These are phyloP conservation scores for Bemisia tabaci DNA, from an alignment of 1,140 invertebrate genomes.

Conservation along the genomic window DNA sequence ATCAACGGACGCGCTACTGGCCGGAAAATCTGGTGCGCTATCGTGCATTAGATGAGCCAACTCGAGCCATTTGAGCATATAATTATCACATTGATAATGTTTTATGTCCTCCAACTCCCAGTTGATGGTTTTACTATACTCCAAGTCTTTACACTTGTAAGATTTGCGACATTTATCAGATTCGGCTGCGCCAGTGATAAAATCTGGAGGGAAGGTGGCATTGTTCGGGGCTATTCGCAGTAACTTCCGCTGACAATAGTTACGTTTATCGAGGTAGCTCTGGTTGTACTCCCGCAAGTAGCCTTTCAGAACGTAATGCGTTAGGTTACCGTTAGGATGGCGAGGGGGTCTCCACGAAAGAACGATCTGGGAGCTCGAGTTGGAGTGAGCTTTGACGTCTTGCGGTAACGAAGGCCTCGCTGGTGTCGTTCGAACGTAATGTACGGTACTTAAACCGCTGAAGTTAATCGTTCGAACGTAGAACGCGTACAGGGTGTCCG, in stretches of 20 bases:
- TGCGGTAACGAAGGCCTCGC: slow-evolving; percentile 49
- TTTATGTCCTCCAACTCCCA: not conserved
- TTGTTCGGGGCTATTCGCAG: too few relatives aligned
- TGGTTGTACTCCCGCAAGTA: slow-evolving; percentile 28
- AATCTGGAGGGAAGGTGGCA: too few relatives aligned
- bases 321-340: slow-evolving; percentile 65
- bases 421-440: slow-evolving; percentile 64
- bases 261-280: slow-evolving; percentile 13
- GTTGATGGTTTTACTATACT: slow-evolving; percentile 1
- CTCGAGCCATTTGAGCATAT: slow-evolving; percentile 4
- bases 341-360: slow-evolving; percentile 63
- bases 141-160: slow-evolving; percentile 5
- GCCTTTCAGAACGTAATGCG: slow-evolving; percentile 59
- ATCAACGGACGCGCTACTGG: not conserved
- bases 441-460: slow-evolving; percentile 54
- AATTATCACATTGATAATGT: slow-evolving; percentile 6
- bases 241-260: slow-evolving; percentile 19
- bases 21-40: not conserved
- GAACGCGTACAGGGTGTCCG: slow-evolving; percentile 73
- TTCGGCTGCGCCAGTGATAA: not conserved
- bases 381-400: slow-evolving; percentile 38
- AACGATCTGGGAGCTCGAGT: slow-evolving; percentile 43
- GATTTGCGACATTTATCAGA: not conserved
- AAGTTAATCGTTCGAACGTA: slow-evolving; percentile 64
- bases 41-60: not conserved